Percentiles rank a stretch among this genome's conserved stretches.
Evolutionary conservation across 2,888 invertebrate genomes (phyloP).

Genomic region (Himalopsyche japonica): DNA sequence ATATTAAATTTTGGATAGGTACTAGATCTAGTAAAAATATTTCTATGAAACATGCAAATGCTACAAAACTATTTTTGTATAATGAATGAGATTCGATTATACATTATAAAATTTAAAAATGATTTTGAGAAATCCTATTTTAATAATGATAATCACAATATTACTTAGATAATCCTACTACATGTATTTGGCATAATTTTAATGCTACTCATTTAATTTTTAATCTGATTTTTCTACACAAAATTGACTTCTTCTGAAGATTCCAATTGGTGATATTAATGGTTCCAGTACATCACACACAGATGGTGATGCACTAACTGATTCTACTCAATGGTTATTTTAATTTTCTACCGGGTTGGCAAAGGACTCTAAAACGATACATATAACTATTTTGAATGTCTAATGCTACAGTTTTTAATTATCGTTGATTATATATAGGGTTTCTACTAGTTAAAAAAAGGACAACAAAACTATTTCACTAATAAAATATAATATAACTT

Average conservation of each 20-base stretch:
- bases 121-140: not conserved
- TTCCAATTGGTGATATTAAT: not conserved
- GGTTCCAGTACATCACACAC: not conserved
- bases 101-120: not conserved
- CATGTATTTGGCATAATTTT: conserved; percentile 1
- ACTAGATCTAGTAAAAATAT: not conserved
- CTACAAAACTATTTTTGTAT: not conserved
- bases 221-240: not conserved
- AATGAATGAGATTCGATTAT: not conserved
- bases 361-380: not conserved
- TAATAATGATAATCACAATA: not conserved
- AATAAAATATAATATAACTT: conserved; percentile 28
- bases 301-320: not conserved
- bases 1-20: too few relatives aligned
- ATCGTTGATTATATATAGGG: not conserved
- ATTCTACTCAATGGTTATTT: not conserved
- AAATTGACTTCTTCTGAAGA: not conserved
- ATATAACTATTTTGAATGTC: not conserved
- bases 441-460: not conserved
- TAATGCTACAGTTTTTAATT: not conserved
- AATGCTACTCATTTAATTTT: not conserved
- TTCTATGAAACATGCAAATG: not conserved
- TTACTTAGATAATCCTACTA: not conserved
- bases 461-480: conserved; percentile 15
- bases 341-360: not conserved